Conservation (phyloP, 1,140 invertebrate genomes). For the Whitmania pigra region DNA sequence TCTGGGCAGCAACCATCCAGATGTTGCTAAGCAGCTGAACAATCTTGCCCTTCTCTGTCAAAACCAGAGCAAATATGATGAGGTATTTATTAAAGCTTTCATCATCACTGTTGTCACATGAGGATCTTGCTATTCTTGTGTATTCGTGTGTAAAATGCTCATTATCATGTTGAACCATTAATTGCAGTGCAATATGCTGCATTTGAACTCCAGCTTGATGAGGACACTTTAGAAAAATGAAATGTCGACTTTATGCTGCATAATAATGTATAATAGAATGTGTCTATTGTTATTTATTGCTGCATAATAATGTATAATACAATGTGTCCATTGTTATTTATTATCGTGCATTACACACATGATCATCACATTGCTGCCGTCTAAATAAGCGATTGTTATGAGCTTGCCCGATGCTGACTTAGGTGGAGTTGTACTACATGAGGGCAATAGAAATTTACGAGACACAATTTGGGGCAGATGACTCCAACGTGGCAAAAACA, state of each 20-base stretch:
- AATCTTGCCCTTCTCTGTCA: conserved; percentile 95
- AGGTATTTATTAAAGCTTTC: conserved; percentile 34
- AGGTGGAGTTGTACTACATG: conserved; percentile 26
- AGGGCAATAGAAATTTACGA: conserved; percentile 85
- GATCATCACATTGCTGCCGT: background rate
- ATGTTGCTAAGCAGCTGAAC: conserved; percentile 98
- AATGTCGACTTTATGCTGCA: too few species aligned
- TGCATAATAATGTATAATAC: too few species aligned
- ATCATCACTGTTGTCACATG: background rate
- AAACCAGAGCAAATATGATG: conserved; percentile 62
- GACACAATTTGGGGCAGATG: conserved; percentile 84
- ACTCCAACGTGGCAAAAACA: conserved; percentile 97
- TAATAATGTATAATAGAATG: too few species aligned
- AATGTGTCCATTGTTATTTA: too few species aligned
- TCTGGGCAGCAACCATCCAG: conserved; percentile 90
- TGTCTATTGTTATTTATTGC: too few species aligned
- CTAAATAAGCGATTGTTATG: background rate
- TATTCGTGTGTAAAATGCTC: background rate
- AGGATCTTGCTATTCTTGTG: background rate
- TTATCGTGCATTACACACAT: background rate
- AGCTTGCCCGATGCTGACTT: conserved; percentile 32
- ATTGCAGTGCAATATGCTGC: background rate
- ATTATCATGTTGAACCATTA: background rate
- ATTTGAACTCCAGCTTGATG: background rate
- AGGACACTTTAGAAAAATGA: background rate